A percentile compares a stretch with the other conserved stretches of the same genome.
phyloP scores from a whole-genome alignment of 2,797 vertebrate species.

The Chiloscyllium punctatum region DNA sequence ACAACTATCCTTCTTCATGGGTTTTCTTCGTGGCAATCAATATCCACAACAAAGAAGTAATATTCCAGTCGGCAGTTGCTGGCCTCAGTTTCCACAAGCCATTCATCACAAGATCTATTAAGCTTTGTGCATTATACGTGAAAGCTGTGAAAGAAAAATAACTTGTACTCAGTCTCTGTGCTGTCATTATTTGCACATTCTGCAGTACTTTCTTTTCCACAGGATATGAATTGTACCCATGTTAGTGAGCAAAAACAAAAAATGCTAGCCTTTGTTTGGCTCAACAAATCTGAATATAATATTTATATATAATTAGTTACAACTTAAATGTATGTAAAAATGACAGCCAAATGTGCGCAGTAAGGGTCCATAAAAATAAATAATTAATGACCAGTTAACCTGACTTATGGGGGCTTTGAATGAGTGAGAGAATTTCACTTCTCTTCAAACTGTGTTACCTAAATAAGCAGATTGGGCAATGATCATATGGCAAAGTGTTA shows the following conservation, averaged over 20 bases:
- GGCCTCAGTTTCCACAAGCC: background rate
- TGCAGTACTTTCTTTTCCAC: background rate
- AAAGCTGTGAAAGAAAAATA: background rate
- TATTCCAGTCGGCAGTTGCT: background rate
- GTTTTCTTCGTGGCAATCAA: background rate
- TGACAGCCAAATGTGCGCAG: background rate
- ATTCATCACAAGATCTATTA: background rate
- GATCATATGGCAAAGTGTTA: background rate
- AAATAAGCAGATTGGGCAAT: background rate
- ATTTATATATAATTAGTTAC: background rate
- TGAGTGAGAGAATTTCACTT: background rate
- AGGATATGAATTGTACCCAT: background rate
- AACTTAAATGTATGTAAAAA: background rate
- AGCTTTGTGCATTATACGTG: background rate
- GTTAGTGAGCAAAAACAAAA: background rate
- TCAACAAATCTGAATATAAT: background rate
- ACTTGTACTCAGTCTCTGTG: background rate
- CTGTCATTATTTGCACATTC: background rate
- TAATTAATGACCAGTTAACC: background rate
- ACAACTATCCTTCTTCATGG: background rate
- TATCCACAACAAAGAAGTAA: constrained; percentile 9
- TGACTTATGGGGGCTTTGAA: background rate
- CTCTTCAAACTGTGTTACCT: background rate
- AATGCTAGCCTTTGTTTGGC: background rate
- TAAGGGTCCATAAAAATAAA: background rate